Evolutionary conservation across 2,797 vertebrate genomes (phyloP), one percentile per base, ranked within the genome.

Genomic region (Danio kyathit): DNA sequence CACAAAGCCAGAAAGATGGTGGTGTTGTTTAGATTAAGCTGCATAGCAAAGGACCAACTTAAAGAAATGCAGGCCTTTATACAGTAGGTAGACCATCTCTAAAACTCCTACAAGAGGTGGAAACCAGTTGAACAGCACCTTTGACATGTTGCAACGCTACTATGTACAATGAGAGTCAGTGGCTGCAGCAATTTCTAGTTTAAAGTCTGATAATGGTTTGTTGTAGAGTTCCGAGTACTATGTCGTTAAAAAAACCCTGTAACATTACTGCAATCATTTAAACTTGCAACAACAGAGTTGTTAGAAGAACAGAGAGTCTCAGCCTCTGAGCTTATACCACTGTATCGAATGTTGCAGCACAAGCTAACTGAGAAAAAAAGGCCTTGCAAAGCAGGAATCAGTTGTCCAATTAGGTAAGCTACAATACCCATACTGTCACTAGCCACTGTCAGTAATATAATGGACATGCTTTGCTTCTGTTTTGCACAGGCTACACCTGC

Each of bases 1-100:
- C 61, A 41, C 7, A 64, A 43, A 44, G 41, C 14, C 38, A 43
- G 60, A 63, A 63, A 10, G 61, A 41, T 64, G 16, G 38, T n/a
- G 14, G 40, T 4, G 29, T 43, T 64, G 40, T 64, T 64, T 43
- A 64, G 40, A 64, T 44, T 4, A 16, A 64, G 41, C 41, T 65
- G 43, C 63, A 65, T 63, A 40, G 60, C 60, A 63, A 65, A 64
- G 40, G 61, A 64, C 40, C 64, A 43, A 16, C 61, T 64, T 43
- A 9, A 29, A 19, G 57, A 60, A 8, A 43, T 64, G 61, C 40
- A 43, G 40, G 38, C 13, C 14, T n/a, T n/a, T n/a, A n/a, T n/a
- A n/a, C n/a, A n/a, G 61, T 38, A 1, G 38, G 13, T 14, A 63
- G 60, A 63, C 38, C n/a, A n/a, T n/a, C n/a, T n/a, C 38, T 61